Base-by-base conservation (phyloP, 2,888 invertebrate genomes). In the Molorchus minor region DNA sequence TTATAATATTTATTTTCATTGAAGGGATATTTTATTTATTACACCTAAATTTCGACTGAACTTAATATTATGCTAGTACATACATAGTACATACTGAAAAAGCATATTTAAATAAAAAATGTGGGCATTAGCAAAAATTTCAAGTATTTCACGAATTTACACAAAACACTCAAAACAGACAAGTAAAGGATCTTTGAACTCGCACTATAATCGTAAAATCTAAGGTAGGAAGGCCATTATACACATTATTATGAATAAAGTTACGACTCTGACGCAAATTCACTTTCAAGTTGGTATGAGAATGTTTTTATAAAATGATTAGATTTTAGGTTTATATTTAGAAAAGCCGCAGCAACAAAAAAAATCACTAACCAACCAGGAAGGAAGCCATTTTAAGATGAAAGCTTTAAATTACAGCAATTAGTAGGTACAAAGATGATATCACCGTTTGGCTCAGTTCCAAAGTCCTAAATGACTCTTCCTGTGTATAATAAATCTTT, bases 351-450 rank as follows among this genome's bases (percentile, higher is more conserved):
- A 33, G 12, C 33, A 25, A n/a, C 8, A 25, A 25, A 25, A 25
- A 12, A 33, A 12, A 10, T 33, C n/a, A n/a, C n/a, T n/a, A 33
- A n/a, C 33, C 12, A 33, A 33, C 33, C 33, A 33, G 33, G 33
- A 33, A 33, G 33, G 33, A 33, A 33, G 10, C 7, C 12, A 5
- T 3, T 33, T 33, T n/a, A 12, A 33, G n/a, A 33, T 33, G 33
- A 33, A 33, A 33, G 3, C 3, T 33, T 5, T 33, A n/a, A 33
- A 7, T n/a, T n/a, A n/a, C n/a, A 10, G 33, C 33, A 33, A 33
- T 33, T 33, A 33, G 33, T n/a, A n/a, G n/a, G n/a, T 33, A 10
- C 33, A 33, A 33, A 33, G 33, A n/a, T 33, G 33, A 33, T 33
- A 33, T 33, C 33, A 33, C 12, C 33, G n/a, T 25, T 33, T 33